Percentiles rank a stretch among this genome's conserved stretches.
Evolutionary conservation across 2,888 invertebrate species (phyloP).

Genomic region (Chironomus tentans): DNA sequence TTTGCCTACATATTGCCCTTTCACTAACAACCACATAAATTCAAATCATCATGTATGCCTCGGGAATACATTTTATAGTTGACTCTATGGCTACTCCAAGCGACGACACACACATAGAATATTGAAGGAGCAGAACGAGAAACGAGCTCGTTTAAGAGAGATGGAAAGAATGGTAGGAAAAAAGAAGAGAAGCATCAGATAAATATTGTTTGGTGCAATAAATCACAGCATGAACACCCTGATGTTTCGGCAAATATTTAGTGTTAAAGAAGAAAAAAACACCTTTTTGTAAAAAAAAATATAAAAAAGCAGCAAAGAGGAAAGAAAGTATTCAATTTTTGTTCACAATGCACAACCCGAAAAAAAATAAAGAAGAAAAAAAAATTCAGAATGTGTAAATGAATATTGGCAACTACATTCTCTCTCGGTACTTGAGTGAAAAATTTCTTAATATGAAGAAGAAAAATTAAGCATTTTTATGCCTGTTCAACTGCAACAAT

Average conservation of each 20-base stretch:
- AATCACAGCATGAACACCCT: constrained; percentile 21
- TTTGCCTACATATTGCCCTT: no score
- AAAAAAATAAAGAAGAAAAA: not conserved
- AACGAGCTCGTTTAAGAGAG: not conserved
- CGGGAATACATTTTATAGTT: no score
- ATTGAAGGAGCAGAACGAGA: not conserved
- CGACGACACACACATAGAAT: not conserved
- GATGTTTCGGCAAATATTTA: constrained; percentile 23
- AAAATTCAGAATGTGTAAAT: not conserved
- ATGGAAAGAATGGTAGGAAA: not conserved
- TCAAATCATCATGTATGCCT: no score
- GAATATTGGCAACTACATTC: not conserved
- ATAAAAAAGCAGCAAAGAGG: not conserved
- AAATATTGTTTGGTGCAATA: constrained; percentile 17
- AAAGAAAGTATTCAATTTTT: not conserved
- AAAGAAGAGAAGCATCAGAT: constrained; percentile 18
- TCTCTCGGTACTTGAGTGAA: not conserved
- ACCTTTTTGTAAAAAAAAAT: constrained; percentile 9
- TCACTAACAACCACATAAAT: no score
- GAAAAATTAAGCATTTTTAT: constrained; percentile 3
- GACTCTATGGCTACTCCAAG: no score
- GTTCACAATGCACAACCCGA: constrained; percentile 3
- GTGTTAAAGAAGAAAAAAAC: constrained; percentile 16
- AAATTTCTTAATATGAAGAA: not conserved
- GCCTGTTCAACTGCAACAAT: constrained; percentile 11